Evolutionary conservation across 1,140 invertebrate genomes (phyloP), one percentile per base, ranked within the genome.

Genomic region (Chironomus tepperi): DNA sequence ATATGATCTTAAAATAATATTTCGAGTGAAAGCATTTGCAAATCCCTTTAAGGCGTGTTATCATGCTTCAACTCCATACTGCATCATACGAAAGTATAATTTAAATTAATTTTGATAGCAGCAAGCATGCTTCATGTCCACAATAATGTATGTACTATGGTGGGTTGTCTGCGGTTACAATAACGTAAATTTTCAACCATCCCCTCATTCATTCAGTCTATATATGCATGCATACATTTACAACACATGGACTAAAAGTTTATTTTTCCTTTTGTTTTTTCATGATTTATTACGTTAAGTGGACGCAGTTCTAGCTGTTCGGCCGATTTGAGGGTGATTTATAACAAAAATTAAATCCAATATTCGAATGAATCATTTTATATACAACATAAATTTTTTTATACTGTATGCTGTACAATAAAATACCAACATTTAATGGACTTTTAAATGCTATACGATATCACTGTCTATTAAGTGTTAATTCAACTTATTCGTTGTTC

Each of bases 321-420:
- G 47, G 47, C 47, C 12, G n/a, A 57, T 12, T 57, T 57, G 47
- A n/a, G 47, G 47, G 47, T 57, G 47, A 57, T 57, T 57, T 57
- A 57, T 57, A 57, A n/a, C n/a, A n/a, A 57, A n/a, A 57, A 57
- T 57, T 57, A 57, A 57, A 57, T 57, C n/a, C 47, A 47, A 47
- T 47, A 10, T 47, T 47, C 15, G 1, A n/a, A n/a, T 57, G 12
- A 57, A 12, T 57, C 12, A n/a, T 57, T 57, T 57, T 57, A 34
- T 34, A 34, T 5, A 34, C 24, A 34, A 5, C 24, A 34, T 34
- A 2, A 34, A 34, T 34, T 34, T 34, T 34, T 34, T 34, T 34
- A 34, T 34, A 34, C 24, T 34, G 24, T 34, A 34, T 34, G 24
- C 5, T 34, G 24, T 2, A 34, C 24, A 34, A 34, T 34, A 34